These are phyloP conservation scores for Cosmia trapezina DNA, from an alignment of 2,888 invertebrate genomes.

Conservation along the genomic window DNA sequence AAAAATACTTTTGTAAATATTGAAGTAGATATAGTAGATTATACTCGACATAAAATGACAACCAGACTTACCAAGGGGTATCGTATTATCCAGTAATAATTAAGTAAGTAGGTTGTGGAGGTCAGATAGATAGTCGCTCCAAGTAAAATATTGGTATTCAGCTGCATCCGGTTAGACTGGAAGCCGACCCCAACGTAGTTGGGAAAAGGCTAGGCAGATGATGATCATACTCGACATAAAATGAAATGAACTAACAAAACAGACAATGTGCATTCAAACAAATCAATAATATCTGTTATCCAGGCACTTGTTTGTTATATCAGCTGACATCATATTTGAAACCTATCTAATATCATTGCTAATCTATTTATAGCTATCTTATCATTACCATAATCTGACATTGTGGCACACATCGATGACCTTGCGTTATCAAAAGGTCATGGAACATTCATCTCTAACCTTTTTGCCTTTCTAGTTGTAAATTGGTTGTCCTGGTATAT, in stretches of 20 bases:
- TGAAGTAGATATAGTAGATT: neutral
- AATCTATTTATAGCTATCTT: conserved; percentile 18
- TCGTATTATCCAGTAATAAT: too few relatives aligned
- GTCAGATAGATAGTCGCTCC: too few relatives aligned
- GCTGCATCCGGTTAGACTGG: too few relatives aligned
- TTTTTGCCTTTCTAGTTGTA: conserved; percentile 3
- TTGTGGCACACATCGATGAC: conserved; percentile 16
- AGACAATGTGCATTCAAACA: neutral
- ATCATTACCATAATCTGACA: conserved; percentile 18
- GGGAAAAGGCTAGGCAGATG: too few relatives aligned
- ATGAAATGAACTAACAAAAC: neutral
- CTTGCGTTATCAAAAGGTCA: conserved; percentile 33
- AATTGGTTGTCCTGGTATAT: neutral
- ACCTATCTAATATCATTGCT: neutral
- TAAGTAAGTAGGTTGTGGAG: too few relatives aligned
- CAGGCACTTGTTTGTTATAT: conserved; percentile 4
- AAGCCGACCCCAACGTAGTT: too few relatives aligned
- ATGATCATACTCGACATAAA: too few relatives aligned
- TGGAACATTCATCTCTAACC: neutral
- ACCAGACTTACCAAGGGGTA: too few relatives aligned
- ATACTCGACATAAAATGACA: neutral
- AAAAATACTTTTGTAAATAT: neutral
- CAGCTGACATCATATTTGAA: conserved; percentile 2
- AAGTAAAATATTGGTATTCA: too few relatives aligned
- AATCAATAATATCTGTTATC: conserved; percentile 3